A percentile compares a stretch with the other conserved stretches of the same genome.
phyloP scores from a whole-genome alignment of 2,797 vertebrate species.

The Psittacula echo region DNA sequence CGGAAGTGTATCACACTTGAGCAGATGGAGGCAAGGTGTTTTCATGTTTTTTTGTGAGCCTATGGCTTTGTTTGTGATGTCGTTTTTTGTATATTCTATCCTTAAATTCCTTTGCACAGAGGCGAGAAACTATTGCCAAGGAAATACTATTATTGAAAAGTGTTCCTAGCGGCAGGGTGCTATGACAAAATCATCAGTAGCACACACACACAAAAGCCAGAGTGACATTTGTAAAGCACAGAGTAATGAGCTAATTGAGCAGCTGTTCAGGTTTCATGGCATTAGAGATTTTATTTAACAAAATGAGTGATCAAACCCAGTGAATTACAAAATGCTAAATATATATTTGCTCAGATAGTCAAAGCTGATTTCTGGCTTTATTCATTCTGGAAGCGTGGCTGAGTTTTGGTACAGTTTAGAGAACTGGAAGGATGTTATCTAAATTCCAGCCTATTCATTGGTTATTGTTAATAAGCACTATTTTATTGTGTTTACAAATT shows the following conservation, averaged over 20 bases:
- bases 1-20: slow-evolving; percentile 57
- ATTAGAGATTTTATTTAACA: not conserved
- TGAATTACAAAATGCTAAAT: not conserved
- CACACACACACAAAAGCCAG: not conserved
- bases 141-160: slow-evolving; percentile 59
- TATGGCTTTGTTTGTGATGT: slow-evolving; percentile 65
- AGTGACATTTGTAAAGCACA: not conserved
- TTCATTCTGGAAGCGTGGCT: not conserved
- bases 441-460: not conserved
- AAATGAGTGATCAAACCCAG: not conserved
- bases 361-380: not conserved
- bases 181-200: not conserved
- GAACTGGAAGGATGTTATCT: not conserved
- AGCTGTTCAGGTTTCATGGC: not conserved
- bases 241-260: not conserved
- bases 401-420: not conserved
- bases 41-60: slow-evolving; percentile 63
- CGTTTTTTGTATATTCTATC: slow-evolving; percentile 54
- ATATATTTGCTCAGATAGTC: not conserved
- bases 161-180: not conserved
- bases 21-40: slow-evolving; percentile 66
- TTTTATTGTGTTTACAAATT: slow-evolving; percentile 23
- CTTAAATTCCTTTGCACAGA: slow-evolving; percentile 58
- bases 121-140: slow-evolving; percentile 13
- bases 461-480: not conserved